Conservation (phyloP, 1,140 invertebrate genomes). For the Aphaenogaster floridana region DNA sequence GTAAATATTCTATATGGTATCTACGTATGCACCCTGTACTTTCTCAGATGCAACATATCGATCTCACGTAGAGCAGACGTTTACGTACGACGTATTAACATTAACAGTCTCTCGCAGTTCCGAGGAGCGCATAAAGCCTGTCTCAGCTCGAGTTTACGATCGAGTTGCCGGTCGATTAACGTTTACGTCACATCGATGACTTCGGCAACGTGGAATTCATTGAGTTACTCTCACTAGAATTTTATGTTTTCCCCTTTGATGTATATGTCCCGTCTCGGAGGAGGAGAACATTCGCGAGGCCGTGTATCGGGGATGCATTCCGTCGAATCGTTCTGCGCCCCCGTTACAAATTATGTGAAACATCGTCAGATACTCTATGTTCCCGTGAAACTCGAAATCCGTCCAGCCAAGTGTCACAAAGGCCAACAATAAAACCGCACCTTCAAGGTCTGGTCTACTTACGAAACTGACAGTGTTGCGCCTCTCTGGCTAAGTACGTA, state of each 20-base stretch:
- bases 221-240: constrained; percentile 64
- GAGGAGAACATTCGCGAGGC: constrained; percentile 54
- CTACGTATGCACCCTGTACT: constrained; percentile 64
- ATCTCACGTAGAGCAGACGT: constrained; percentile 76
- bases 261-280: constrained; percentile 29
- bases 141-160: constrained; percentile 74
- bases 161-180: constrained; percentile 72
- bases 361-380: constrained; percentile 45
- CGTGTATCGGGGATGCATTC: constrained; percentile 55
- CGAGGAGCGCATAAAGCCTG: constrained; percentile 70
- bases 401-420: constrained; percentile 74
- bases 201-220: constrained; percentile 70
- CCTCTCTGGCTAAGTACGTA: constrained; percentile 85
- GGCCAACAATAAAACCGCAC: constrained; percentile 68
- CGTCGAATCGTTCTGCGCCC: constrained; percentile 48
- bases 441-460: constrained; percentile 85
- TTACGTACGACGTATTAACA: constrained; percentile 76
- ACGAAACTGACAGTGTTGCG: constrained; percentile 86
- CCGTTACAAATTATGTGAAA: constrained; percentile 40
- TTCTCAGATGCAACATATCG: constrained; percentile 78
- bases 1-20: constrained; percentile 50
- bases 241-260: constrained; percentile 56
- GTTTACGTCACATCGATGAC: constrained; percentile 73
- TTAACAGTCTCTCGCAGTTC: constrained; percentile 73
- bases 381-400: constrained; percentile 80